Conservation (phyloP, 2,888 invertebrate species). For the Phyto melanocephala region DNA sequence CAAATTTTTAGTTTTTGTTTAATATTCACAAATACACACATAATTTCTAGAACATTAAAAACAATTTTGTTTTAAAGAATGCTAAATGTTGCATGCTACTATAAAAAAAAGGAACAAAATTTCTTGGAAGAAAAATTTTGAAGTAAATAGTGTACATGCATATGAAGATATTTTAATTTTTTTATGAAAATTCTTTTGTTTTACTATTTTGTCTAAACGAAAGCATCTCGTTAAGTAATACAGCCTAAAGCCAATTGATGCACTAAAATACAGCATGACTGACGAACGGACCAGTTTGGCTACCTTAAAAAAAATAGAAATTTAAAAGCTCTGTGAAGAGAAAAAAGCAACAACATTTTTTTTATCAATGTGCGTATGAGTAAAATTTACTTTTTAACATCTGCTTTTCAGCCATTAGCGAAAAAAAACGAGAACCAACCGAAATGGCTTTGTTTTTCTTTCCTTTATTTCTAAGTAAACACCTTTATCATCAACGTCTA, state of each 20-base stretch:
- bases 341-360: not conserved
- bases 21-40: conserved; percentile 33
- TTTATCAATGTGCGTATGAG: not conserved
- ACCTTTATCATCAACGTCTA: not conserved
- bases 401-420: conserved; percentile 42
- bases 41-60: not conserved
- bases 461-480: not conserved
- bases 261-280: not conserved
- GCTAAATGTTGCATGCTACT: not conserved
- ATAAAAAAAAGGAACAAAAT: not conserved
- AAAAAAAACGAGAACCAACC: not conserved
- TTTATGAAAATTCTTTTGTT: not conserved
- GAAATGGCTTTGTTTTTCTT: not conserved
- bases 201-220: not conserved
- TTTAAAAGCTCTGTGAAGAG: not conserved
- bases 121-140: conserved; percentile 3
- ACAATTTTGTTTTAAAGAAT: not conserved
- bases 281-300: not conserved
- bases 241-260: conserved; percentile 16
- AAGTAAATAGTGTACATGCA: not conserved
- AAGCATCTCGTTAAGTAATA: not conserved
- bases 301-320: not conserved
- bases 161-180: not conserved
- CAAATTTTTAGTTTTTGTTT: conserved; percentile 28
- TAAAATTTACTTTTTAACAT: conserved; percentile 18